phyloP scores from a whole-genome alignment of 2,797 vertebrate species.

The Ficedula albicollis region DNA sequence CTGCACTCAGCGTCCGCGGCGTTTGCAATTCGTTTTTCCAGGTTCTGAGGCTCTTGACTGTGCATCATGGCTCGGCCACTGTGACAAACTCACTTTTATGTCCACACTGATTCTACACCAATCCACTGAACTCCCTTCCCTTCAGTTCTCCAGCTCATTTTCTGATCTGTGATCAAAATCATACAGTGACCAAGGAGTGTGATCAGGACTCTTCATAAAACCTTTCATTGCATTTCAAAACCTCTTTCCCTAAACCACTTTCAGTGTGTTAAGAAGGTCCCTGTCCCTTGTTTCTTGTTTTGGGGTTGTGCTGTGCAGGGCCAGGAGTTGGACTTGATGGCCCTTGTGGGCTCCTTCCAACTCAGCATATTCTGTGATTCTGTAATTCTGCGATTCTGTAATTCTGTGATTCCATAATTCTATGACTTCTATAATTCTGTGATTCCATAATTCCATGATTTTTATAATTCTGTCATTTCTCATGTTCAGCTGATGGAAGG shows the following conservation, averaged over 20 bases:
- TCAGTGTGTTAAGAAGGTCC: neutral
- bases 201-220: neutral
- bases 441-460: too few relatives aligned
- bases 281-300: neutral
- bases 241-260: neutral
- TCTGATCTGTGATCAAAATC: neutral
- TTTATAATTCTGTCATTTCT: too few relatives aligned
- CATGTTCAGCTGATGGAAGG: neutral
- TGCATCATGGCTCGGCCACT: neutral
- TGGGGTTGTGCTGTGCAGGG: neutral
- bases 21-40: neutral
- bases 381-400: too few relatives aligned
- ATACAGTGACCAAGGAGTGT: neutral
- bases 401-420: too few relatives aligned
- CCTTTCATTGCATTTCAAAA: constrained; percentile 15
- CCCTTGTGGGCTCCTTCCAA: neutral
- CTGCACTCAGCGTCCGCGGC: neutral
- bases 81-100: neutral
- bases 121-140: neutral
- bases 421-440: neutral
- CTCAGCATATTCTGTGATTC: neutral
- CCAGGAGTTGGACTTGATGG: neutral
- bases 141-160: neutral
- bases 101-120: neutral
- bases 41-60: neutral